A percentile compares a stretch with the other conserved stretches of the same genome.
Evolutionary conservation across 2,113 vertebrate species (phyloP).

Genomic region (Calyptomena viridis): DNA sequence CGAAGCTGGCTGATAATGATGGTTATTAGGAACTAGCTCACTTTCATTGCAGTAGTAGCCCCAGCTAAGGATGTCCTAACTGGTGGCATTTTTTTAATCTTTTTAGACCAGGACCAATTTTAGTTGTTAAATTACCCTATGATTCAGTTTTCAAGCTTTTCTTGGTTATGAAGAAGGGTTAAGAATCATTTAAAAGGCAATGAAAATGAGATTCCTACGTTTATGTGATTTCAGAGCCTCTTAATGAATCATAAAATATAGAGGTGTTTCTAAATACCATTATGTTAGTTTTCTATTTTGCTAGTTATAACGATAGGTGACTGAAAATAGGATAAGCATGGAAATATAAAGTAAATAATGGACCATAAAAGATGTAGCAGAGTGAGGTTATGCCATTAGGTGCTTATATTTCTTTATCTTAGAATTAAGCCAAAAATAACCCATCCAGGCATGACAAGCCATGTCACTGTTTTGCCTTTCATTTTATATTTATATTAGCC

Average conservation of each 20-base stretch:
- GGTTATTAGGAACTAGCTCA: neutral
- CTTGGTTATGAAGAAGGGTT: neutral
- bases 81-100: accelerated
- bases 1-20: neutral
- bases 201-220: neutral
- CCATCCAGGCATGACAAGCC: neutral
- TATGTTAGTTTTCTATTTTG: neutral
- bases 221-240: neutral
- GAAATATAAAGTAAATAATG: neutral
- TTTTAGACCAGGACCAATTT: neutral
- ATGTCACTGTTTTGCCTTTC: neutral
- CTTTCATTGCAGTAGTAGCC: neutral
- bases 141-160: neutral
- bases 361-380: neutral
- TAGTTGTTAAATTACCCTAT: neutral
- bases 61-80: neutral
- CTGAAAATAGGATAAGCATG: neutral
- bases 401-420: neutral
- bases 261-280: accelerated
- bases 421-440: neutral
- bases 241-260: neutral
- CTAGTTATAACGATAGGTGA: neutral
- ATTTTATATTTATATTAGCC: neutral
- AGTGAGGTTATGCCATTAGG: neutral
- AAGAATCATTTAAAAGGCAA: neutral